Evolutionary conservation across 2,888 invertebrate species (phyloP), one percentile per base, ranked within the genome.

Genomic region (Drosophila rellima): DNA sequence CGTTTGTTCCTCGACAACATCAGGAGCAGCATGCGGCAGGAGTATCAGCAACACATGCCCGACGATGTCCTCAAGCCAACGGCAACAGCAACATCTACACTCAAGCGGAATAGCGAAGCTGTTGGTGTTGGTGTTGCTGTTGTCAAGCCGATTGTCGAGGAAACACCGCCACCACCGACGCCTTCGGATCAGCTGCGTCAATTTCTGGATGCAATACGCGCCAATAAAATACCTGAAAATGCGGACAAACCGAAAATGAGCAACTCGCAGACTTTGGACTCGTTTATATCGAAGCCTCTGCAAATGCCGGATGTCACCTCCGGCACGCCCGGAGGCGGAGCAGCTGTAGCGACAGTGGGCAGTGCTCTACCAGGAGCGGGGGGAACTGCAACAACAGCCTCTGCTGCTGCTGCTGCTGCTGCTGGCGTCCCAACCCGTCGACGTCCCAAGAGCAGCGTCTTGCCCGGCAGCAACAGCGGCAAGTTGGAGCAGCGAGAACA

Each of bases 171-270:
- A 15, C 74, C 87, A 1, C 91, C 91, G 20, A 93, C 93, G n/a
- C 93, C 93, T 6, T 93, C 93, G 2, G 93, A 93, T 75, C 92
- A 93, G 66, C 70, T 93, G 59, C 82, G 93, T 26, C 89, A 92
- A 42, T 93, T 93, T 69, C 77, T 93, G 7, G 93, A 93, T 70
- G 93, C 93, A 8, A 93, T 93, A 76, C 91, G 93, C 17, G 88
- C 92, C 13, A 92, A 93, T 76, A 92, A 92, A 80, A 89, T 92
- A 64, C 92, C 91, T 52, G 92, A 92, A 51, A 88, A 54, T 15
- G 86, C 86, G 26, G 86, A 88, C 8, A 91, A 92, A 52, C 87
- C 90, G 11, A 91, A 91, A 67, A 50, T 91, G 67, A 90, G 79
- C 18, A 90, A 82, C 48, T 91, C 91, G 0, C 91, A 91, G 62